phyloP scores from a whole-genome alignment of 2,888 invertebrate genomes.

The Melipona bicolor region DNA sequence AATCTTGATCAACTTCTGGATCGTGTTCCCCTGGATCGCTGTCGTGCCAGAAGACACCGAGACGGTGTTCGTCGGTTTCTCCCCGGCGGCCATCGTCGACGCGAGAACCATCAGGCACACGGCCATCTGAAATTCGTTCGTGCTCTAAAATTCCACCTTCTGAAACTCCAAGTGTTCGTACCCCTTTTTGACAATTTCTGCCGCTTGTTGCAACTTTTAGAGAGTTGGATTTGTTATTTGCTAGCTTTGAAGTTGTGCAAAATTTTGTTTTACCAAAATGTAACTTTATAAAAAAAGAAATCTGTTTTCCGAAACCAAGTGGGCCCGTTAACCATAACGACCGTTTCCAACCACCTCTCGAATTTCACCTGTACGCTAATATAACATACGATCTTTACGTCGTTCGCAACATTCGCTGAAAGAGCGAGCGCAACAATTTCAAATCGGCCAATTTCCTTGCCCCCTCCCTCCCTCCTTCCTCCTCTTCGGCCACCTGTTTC shows the following conservation, averaged over 20 bases:
- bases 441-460: neutral
- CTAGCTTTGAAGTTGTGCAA: too few species aligned
- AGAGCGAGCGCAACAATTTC: neutral
- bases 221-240: too few species aligned
- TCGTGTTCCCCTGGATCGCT: constrained; percentile 85
- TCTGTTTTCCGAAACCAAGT: too few species aligned
- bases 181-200: neutral
- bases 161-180: too few species aligned
- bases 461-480: too few species aligned
- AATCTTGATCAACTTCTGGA: constrained; percentile 84
- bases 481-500: neutral
- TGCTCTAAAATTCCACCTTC: constrained; percentile 58
- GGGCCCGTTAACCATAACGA: neutral
- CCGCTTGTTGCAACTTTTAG: too few species aligned
- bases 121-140: constrained; percentile 67
- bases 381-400: neutral
- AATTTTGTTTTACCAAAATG: too few species aligned
- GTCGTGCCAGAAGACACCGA: constrained; percentile 75
- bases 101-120: constrained; percentile 71
- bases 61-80: constrained; percentile 76
- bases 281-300: too few species aligned
- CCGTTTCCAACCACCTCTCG: neutral
- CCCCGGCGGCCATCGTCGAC: constrained; percentile 69
- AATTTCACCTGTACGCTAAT: neutral
- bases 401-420: neutral